Evolutionary conservation across 2,888 invertebrate genomes (phyloP), one percentile per base, ranked within the genome.

Genomic region (Stenichneumon culpator): DNA sequence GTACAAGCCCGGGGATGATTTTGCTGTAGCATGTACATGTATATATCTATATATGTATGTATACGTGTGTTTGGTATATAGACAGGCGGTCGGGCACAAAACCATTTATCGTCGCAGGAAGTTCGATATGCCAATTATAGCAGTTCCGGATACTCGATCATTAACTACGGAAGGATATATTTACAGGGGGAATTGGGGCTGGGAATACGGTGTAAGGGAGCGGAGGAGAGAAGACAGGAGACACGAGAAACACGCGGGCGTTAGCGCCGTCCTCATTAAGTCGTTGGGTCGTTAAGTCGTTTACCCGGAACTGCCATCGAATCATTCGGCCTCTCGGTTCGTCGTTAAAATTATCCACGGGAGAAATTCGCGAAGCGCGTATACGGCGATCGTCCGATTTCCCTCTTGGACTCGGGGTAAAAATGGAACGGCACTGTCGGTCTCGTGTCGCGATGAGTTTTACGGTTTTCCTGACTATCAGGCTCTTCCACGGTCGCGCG

Each of bases 131-230:
- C 77, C 79, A 83, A 83, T 87, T 86, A 78, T 79, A 69, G 82
- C 81, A 81, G 79, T 81, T 83, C 77, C 78, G 79, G 81, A 86
- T 85, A 73, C 83, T 85, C 73, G 83, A 79, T 85, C 85, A 79
- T 85, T 87, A 87, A 81, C 81, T 79, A 82, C 81, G 74, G 80
- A 83, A 70, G 79, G 82, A 82, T 82, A 80, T 86, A 84, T 86
- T 82, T 81, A 83, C 83, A 83, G 60, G 73, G 86, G 54, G 73
- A 28, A 28, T 54, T 44, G 44, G 65, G 47, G 11, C 44, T 16
- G 65, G 28, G 47, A n/a, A 16, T 6, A 32, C 6, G 67, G 60
- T 39, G 39, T 44, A 60, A 25, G 7, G 19, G 63, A 36, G 72
- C 11, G 39, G 69, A 75, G 16, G 63, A 65, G 82, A 47, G 75